Evolutionary conservation across 2,888 invertebrate genomes (phyloP).

Genomic region (Acleris holmiana): DNA sequence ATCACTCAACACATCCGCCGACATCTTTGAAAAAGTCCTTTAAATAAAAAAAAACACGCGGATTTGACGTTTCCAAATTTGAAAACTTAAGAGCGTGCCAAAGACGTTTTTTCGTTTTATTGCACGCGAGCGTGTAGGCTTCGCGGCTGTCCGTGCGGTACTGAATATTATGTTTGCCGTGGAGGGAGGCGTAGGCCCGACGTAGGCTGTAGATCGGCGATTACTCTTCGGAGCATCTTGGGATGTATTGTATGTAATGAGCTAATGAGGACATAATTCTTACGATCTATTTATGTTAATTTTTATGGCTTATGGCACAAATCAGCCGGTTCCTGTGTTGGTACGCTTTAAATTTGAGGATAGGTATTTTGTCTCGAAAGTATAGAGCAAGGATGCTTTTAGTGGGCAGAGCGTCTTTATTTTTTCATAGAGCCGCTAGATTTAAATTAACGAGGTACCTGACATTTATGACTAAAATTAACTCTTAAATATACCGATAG

Average conservation of each 20-base stretch:
- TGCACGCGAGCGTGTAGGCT: conserved; percentile 60
- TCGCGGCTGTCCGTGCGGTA: conserved; percentile 73
- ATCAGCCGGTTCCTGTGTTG: not conserved
- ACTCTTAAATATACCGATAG: not conserved
- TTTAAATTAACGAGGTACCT: too few species aligned
- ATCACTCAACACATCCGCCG: conserved; percentile 91
- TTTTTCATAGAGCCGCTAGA: too few species aligned
- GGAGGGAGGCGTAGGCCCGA: conserved; percentile 53
- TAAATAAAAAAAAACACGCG: conserved; percentile 30
- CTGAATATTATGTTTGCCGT: conserved; percentile 55
- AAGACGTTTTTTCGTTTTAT: conserved; percentile 47
- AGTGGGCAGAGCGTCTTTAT: not conserved
- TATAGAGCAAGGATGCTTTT: too few species aligned
- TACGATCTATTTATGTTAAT: conserved; percentile 34
- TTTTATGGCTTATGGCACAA: conserved; percentile 9
- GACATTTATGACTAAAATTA: too few species aligned
- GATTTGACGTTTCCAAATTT: conserved; percentile 24
- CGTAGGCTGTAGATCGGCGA: conserved; percentile 64
- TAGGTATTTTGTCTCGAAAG: not conserved
- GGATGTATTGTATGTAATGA: conserved; percentile 40
- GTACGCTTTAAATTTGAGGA: not conserved
- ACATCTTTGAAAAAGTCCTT: conserved; percentile 77
- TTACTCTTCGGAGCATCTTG: conserved; percentile 19
- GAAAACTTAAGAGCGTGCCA: conserved; percentile 51
- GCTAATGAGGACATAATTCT: conserved; percentile 47